Evolutionary conservation across 2,797 vertebrate genomes (phyloP).

Genomic region (Cyclopterus lumpus): DNA sequence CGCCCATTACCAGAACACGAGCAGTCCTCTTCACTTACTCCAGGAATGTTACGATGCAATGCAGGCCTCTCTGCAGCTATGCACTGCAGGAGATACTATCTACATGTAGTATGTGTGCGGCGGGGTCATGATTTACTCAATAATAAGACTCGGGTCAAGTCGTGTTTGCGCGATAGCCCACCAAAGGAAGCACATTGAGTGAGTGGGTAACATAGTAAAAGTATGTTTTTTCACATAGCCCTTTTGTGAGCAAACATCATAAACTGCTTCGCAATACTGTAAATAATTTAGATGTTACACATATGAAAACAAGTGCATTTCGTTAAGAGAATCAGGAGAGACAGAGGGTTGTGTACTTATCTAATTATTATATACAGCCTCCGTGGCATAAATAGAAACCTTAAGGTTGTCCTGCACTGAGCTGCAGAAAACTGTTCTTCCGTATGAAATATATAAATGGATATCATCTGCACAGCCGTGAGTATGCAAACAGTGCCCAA

Average conservation of each 20-base stretch:
- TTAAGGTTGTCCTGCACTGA: background rate
- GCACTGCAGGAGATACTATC: conserved; percentile 44
- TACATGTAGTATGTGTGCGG: background rate
- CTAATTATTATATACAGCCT: background rate
- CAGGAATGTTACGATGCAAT: conserved; percentile 68
- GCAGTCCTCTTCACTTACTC: conserved; percentile 62
- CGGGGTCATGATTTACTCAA: conserved; percentile 32
- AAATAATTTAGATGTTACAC: background rate
- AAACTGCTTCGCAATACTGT: background rate
- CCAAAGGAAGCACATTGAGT: background rate
- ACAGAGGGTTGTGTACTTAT: background rate
- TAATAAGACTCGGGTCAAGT: background rate
- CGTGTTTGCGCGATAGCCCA: background rate
- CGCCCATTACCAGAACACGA: conserved; percentile 62
- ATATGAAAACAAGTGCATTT: background rate
- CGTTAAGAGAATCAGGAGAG: background rate
- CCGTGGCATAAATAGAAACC: background rate
- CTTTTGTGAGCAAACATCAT: background rate
- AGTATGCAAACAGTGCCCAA: background rate
- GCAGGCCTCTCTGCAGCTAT: conserved; percentile 42
- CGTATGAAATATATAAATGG: background rate
- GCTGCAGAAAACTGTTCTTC: background rate
- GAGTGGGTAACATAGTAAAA: background rate
- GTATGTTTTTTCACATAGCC: background rate
- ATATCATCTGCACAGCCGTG: background rate